A percentile compares a stretch with the other conserved stretches of the same genome.
Evolutionary conservation across 2,797 vertebrate species (phyloP).

Genomic region (Enteromius mattozi): DNA sequence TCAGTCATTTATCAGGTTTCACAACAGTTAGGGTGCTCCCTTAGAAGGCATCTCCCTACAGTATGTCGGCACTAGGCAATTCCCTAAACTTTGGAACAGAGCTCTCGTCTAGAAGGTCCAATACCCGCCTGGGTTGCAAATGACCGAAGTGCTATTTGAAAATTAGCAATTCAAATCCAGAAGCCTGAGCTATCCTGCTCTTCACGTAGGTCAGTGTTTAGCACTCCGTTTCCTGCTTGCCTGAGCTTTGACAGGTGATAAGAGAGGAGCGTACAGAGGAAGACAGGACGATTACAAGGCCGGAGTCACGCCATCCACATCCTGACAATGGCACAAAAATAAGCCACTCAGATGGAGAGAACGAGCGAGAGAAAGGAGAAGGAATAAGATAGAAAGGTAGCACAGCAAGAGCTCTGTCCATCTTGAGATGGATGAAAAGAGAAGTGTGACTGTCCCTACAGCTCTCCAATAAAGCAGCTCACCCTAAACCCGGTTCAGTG

Average conservation of each 20-base stretch:
- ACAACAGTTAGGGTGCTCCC: background rate
- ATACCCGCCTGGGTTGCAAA: conserved; percentile 13
- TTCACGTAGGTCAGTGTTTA: conserved; percentile 51
- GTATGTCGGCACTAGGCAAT: background rate
- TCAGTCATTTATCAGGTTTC: background rate
- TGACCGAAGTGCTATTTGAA: conserved; percentile 24
- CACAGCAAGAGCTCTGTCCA: conserved; percentile 52
- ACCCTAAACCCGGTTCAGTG: conserved; percentile 51
- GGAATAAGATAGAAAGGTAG: conserved; percentile 19
- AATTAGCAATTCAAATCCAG: conserved; percentile 53
- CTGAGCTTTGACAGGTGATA: conserved; percentile 60
- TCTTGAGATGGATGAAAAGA: conserved; percentile 54
- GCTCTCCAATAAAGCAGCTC: conserved; percentile 60
- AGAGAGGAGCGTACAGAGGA: conserved; percentile 53
- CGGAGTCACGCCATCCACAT: conserved; percentile 44
- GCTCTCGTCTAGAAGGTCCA: background rate
- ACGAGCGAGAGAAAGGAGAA: background rate
- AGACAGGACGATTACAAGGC: conserved; percentile 60
- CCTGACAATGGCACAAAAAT: conserved; percentile 46
- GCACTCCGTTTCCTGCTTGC: conserved; percentile 51
- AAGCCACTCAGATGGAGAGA: conserved; percentile 1
- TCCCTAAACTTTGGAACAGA: background rate
- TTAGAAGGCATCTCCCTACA: background rate
- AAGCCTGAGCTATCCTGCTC: conserved; percentile 34
- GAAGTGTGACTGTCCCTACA: conserved; percentile 56